Percentiles rank a stretch among this genome's conserved stretches.
Conservation (phyloP, 2,797 vertebrate species). For the Holocentrus rufus region DNA sequence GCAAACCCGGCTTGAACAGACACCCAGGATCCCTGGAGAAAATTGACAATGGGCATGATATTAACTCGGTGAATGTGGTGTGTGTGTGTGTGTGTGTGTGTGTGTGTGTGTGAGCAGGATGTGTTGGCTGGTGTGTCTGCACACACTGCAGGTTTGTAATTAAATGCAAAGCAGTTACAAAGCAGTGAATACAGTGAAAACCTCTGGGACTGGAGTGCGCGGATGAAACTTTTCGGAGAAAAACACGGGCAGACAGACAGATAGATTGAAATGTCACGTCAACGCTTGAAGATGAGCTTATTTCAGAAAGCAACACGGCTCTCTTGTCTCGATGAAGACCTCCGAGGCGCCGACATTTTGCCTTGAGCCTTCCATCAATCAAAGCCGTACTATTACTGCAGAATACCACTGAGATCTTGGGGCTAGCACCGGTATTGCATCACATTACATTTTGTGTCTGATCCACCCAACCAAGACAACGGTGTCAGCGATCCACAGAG, state of each 20-base stretch:
- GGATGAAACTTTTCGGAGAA: constrained; percentile 46
- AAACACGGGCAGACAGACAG: constrained; percentile 42
- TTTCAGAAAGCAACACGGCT: constrained; percentile 63
- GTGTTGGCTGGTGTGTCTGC: neutral
- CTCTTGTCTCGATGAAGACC: constrained; percentile 63
- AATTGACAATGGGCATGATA: constrained; percentile 55
- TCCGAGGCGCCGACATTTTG: constrained; percentile 62
- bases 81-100: constrained; percentile 19
- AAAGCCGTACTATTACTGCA: constrained; percentile 60
- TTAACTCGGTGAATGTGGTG: constrained; percentile 17
- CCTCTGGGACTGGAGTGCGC: constrained; percentile 36
- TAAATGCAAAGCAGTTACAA: constrained; percentile 59
- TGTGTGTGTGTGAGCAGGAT: neutral
- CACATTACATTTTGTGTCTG: constrained; percentile 60
- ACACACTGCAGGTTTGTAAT: constrained; percentile 45
- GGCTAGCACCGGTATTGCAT: constrained; percentile 65
- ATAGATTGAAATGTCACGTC: constrained; percentile 71
- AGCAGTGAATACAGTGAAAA: constrained; percentile 49
- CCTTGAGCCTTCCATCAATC: constrained; percentile 73
- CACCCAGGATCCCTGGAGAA: constrained; percentile 49
- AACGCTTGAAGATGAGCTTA: constrained; percentile 62
- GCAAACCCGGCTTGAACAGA: constrained; percentile 46
- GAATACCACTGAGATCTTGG: constrained; percentile 55
- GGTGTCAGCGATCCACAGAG: constrained; percentile 40
- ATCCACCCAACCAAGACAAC: constrained; percentile 48